These are phyloP conservation scores for Merops nubicus DNA, from an alignment of 2,113 vertebrate species.

Conservation along the genomic window DNA sequence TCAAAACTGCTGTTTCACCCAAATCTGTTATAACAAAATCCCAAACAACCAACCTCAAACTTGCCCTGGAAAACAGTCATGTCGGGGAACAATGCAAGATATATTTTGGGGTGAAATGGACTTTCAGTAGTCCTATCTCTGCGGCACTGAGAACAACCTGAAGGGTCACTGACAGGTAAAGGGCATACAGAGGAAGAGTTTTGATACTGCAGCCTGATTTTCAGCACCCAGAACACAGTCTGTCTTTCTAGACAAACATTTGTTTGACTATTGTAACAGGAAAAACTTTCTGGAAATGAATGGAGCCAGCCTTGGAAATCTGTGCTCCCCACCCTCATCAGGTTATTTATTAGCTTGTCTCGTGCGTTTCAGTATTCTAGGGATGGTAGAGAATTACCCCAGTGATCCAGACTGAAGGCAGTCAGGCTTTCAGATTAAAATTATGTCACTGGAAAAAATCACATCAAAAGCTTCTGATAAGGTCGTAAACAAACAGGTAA, in stretches of 20 bases:
- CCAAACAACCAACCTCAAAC: not conserved
- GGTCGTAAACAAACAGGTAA: no score
- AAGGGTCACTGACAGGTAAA: not conserved
- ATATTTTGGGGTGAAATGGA: fast-evolving
- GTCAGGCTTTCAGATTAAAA: not conserved
- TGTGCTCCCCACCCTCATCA: not conserved
- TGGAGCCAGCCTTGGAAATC: not conserved
- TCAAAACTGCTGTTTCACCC: not conserved
- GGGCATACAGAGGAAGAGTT: fast-evolving
- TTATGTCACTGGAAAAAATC: not conserved
- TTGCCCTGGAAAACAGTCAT: not conserved
- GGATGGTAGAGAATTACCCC: not conserved
- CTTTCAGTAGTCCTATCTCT: not conserved
- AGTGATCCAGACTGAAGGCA: not conserved
- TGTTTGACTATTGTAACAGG: not conserved
- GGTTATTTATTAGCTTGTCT: not conserved
- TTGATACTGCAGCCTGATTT: not conserved
- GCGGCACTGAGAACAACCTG: not conserved
- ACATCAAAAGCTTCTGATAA: not conserved
- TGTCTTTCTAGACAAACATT: not conserved
- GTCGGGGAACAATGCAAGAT: not conserved
- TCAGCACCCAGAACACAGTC: not conserved
- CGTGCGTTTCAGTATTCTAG: fast-evolving
- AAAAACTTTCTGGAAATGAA: not conserved
- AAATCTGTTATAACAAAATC: not conserved